Conservation (phyloP, 2,797 vertebrate genomes). For the Labeo calbasu region DNA sequence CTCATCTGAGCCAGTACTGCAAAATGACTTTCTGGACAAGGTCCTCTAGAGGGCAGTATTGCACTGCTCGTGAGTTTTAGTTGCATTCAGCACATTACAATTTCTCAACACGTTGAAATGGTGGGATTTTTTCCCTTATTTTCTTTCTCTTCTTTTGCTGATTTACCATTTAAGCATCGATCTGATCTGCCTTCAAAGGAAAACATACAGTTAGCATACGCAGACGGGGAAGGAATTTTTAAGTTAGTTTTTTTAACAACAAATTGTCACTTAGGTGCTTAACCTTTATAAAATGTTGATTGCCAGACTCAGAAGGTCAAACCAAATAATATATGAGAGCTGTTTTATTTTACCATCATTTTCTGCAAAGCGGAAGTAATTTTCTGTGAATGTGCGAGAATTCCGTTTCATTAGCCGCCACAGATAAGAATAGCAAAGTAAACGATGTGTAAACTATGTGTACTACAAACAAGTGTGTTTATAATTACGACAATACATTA, state of each 20-base stretch:
- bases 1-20: not conserved
- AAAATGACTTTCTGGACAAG: not conserved
- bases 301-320: conserved; percentile 1
- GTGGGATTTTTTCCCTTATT: not conserved
- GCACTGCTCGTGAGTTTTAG: not conserved
- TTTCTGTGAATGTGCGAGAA: not conserved
- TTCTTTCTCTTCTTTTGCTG: not conserved
- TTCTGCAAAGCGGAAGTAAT: not conserved
- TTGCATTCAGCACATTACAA: not conserved
- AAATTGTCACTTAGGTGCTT: not conserved
- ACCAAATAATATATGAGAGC: not conserved
- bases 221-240: not conserved
- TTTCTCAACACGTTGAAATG: not conserved
- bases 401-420: not conserved
- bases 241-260: not conserved
- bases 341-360: not conserved
- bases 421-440: not conserved
- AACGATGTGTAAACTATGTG: not conserved
- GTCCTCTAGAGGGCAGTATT: conserved; percentile 23
- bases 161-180: not conserved
- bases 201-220: not conserved
- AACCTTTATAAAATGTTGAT: not conserved
- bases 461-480: not conserved
- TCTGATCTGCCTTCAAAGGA: not conserved
- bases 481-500: not conserved